A percentile compares a stretch with the other conserved stretches of the same genome.
phyloP scores from a whole-genome alignment of 1,140 invertebrate species.

The Heliconius eleuchia region DNA sequence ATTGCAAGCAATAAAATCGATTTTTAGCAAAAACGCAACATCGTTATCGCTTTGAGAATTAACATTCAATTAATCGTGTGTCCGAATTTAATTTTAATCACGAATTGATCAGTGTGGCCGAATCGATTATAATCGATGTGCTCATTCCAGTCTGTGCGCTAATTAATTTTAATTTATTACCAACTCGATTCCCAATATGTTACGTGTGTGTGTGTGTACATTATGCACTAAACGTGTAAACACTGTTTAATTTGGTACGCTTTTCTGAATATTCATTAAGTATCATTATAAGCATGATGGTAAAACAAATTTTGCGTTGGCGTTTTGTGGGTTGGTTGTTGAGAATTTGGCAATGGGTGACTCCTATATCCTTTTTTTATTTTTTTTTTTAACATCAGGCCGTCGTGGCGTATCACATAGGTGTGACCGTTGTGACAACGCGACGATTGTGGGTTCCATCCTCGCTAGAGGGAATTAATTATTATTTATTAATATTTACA shows the following conservation, averaged over 20 bases:
- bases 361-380: too few relatives aligned
- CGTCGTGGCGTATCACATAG: too few relatives aligned
- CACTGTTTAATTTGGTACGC: background rate
- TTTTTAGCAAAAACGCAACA: constrained; percentile 1
- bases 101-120: constrained; percentile 16
- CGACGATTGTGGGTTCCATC: too few relatives aligned
- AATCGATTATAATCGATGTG: constrained; percentile 13
- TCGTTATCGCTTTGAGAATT: background rate
- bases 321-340: too few relatives aligned
- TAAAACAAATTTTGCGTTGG: too few relatives aligned
- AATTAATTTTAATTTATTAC: constrained; percentile 7
- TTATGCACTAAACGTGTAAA: background rate
- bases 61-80: constrained; percentile 16
- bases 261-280: background rate
- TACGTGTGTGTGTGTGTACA: background rate
- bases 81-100: constrained; percentile 15
- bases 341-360: too few relatives aligned
- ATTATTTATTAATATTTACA: too few relatives aligned
- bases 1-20: constrained; percentile 1
- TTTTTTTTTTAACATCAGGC: too few relatives aligned
- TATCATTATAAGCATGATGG: background rate
- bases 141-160: background rate
- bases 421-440: too few relatives aligned
- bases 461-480: too few relatives aligned
- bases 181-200: background rate